Conservation (phyloP, 2,797 vertebrate genomes). For the Microctenopoma stevenorrisi region DNA sequence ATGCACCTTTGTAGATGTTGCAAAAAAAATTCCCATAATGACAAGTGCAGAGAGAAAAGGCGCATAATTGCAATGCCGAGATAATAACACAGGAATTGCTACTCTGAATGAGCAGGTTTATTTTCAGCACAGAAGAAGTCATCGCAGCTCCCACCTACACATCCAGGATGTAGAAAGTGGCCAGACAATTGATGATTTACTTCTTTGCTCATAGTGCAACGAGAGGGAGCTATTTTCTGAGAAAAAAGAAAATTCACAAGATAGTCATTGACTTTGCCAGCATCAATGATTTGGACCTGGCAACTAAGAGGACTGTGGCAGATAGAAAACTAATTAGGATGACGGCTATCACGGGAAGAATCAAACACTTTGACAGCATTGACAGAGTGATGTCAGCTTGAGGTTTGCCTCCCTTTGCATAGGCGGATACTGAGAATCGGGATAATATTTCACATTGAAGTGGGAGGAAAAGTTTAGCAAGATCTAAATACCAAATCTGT, state of each 20-base stretch:
- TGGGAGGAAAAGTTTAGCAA: neutral
- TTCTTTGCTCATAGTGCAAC: constrained; percentile 21
- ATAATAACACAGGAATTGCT: constrained; percentile 76
- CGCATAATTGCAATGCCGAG: constrained; percentile 64
- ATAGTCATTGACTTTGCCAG: constrained; percentile 63
- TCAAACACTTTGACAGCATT: constrained; percentile 64
- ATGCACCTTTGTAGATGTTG: constrained; percentile 28
- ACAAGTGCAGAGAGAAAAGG: constrained; percentile 43
- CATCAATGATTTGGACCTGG: constrained; percentile 55
- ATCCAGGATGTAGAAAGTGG: constrained; percentile 28
- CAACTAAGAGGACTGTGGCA: constrained; percentile 51
- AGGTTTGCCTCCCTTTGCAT: constrained; percentile 27
- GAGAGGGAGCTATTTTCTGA: constrained; percentile 33
- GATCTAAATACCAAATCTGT: neutral
- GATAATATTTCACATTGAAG: constrained; percentile 14
- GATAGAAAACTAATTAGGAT: constrained; percentile 71
- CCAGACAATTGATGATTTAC: constrained; percentile 36
- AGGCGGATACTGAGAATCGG: constrained; percentile 24
- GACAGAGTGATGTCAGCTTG: constrained; percentile 48
- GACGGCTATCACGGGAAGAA: constrained; percentile 55
- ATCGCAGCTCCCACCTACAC: constrained; percentile 60
- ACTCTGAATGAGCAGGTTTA: constrained; percentile 68
- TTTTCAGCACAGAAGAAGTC: constrained; percentile 72
- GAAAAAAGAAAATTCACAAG: constrained; percentile 41
- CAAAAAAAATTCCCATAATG: constrained; percentile 22